Evolutionary conservation across 2,888 invertebrate genomes (phyloP), one percentile per base, ranked within the genome.

Genomic region (Dyspetes luteomarginatus): DNA sequence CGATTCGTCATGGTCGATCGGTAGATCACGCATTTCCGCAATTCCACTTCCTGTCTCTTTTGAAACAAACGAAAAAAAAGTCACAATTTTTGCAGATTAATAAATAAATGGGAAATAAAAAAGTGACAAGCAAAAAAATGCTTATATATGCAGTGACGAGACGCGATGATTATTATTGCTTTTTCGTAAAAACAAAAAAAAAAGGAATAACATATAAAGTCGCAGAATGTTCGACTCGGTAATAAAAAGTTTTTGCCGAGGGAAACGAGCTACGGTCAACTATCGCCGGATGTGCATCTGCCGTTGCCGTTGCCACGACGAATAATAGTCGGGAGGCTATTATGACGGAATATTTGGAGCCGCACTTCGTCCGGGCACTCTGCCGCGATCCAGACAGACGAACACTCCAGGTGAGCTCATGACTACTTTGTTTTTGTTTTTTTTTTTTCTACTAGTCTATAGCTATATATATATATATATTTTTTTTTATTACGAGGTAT

Each of bases 291-390:
- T 75, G 65, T 68, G 60, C 78, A 72, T 77, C 68, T 73, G 64
- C 56, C 75, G 60, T 78, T 36, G 69, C 64, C 36, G 36, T 69
- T 71, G 74, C 65, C 41, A 68, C 68, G 78, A 73, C 68, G 80
- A 78, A 78, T 78, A 82, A 82, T 82, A 84, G 82, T 82, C 52
- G 73, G 64, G 78, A 74, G 83, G 78, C 85, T 85, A 90, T 87
- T 89, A 93, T 93, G 93, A 93, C 93, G 90, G 93, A 93, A 89
- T 93, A 92, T 87, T 91, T 93, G 88, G 93, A 93, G 89, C 92
- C 93, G 76, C 93, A 93, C 86, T 94, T 94, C 86, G 92, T 94
- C 83, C 92, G 93, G 88, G 93, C 93, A 84, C 92, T 94, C 79
- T 93, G 93, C 90, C 93, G 93, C 86, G 93, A 93, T 86, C 93